Evolutionary conservation across 2,797 vertebrate genomes (phyloP).

Genomic region (Pipistrellus nathusii): DNA sequence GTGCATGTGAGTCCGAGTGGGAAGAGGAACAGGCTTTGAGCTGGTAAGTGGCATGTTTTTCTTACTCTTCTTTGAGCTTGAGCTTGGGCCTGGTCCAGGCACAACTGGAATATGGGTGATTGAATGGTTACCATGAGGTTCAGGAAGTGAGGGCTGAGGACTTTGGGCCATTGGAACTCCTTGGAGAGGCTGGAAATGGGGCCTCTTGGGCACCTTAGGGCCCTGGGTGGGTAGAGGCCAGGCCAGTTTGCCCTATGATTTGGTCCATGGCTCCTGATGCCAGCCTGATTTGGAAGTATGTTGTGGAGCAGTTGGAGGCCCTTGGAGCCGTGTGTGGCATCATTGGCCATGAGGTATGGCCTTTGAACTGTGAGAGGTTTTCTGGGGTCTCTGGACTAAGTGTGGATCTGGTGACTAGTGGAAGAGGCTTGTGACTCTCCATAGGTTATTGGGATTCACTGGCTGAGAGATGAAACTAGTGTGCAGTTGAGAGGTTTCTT

Average conservation of each 20-base stretch:
- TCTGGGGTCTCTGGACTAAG: conserved; percentile 1
- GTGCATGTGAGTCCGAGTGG: background rate
- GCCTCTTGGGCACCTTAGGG: background rate
- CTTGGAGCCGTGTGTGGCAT: background rate
- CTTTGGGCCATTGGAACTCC: background rate
- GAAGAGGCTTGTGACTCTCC: background rate
- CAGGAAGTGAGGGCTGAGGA: background rate
- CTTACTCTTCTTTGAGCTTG: background rate
- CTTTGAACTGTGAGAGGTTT: background rate
- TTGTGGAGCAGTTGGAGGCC: background rate
- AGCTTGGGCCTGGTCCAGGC: background rate
- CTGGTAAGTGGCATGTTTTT: conserved; percentile 44
- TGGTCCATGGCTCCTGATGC: background rate
- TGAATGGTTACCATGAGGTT: background rate
- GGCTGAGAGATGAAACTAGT: background rate
- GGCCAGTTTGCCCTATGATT: background rate
- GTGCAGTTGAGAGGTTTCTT: background rate
- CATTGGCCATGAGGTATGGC: background rate
- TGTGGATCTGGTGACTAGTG: background rate
- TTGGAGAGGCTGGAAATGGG: background rate
- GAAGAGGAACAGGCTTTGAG: background rate
- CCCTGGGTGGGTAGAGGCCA: background rate
- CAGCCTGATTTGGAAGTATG: background rate
- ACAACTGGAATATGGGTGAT: background rate
- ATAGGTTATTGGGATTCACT: background rate